Evolutionary conservation across 2,113 vertebrate genomes (phyloP).

Genomic region (Irena cyanogastra): DNA sequence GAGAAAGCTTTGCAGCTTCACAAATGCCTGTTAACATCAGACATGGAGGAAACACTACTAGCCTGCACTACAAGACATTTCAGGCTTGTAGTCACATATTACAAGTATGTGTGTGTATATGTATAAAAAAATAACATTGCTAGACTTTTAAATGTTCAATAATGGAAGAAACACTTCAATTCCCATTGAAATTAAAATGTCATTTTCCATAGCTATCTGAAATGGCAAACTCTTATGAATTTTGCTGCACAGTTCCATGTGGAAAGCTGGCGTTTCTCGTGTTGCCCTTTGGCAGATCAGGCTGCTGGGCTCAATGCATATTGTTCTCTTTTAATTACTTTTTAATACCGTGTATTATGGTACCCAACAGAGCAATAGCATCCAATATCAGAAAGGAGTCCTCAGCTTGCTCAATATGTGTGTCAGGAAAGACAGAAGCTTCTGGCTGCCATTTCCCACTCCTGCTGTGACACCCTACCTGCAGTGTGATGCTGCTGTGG

Average conservation of each 20-base stretch:
- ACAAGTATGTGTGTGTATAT: too few relatives aligned
- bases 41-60: accelerated
- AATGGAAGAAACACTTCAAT: not conserved
- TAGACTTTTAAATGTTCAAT: not conserved
- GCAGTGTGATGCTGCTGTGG: not conserved
- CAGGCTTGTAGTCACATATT: not conserved
- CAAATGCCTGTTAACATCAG: not conserved
- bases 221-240: not conserved
- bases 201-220: not conserved
- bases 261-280: not conserved
- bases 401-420: not conserved
- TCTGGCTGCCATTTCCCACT: not conserved
- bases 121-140: not conserved
- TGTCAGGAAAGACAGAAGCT: not conserved
- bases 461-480: not conserved
- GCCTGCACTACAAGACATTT: not conserved
- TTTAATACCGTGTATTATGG: not conserved
- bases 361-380: not conserved
- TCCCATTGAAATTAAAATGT: not conserved
- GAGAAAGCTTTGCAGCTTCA: not conserved
- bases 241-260: not conserved
- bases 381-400: not conserved
- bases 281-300: not conserved
- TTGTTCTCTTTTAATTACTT: not conserved
- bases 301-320: not conserved